Evolutionary conservation across 2,888 invertebrate species (phyloP), one percentile per base, ranked within the genome.

Genomic region (Apoda limacodes): DNA sequence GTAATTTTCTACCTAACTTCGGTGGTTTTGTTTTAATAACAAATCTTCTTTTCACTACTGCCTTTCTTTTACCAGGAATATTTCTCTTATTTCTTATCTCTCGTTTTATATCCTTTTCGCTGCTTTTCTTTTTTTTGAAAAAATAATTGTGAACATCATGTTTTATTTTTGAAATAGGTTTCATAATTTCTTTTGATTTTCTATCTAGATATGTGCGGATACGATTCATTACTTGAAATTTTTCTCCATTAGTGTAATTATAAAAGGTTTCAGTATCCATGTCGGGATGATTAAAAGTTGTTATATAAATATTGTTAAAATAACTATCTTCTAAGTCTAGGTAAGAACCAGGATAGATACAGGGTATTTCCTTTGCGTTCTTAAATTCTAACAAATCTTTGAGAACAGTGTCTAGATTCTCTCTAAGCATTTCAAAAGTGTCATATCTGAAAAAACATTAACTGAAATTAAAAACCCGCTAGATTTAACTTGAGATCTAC

Each of bases 341-440:
- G 40, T 68, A 52, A 10, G 60, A 37, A 5, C 80, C 80, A 24
- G 80, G 78, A 51, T 74, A 76, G 21, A 37, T 31, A 39, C 64
- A 64, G 5, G 42, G 17, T 6, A 72, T 33, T 3, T 49, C 20
- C 47, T 76, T 74, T 24, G 49, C 34, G 2, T 32, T 30, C 40
- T 83, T 78, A 39, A 85, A 84, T 43, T 88, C 85, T 14, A 91
- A 64, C 9, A 92, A 65, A 43, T 88, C 85, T 52, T 82, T 85
- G 23, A 92, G 62, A 1, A 89, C 86, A 1, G 82, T 55, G 54
- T 92, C 90, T 25, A 92, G 68, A 46, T 90, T 91, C 71, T 94
- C 92, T 46, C 93, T 83, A 4, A 95, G 74, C 83, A 92, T 91
- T 74, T 93, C 93, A 60, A 95, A 95, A 0, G 93, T 95, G 48